A percentile compares a stretch with the other conserved stretches of the same genome.
These are phyloP conservation scores for Mixornis gularis DNA, from an alignment of 2,113 vertebrate species.

Conservation along the genomic window DNA sequence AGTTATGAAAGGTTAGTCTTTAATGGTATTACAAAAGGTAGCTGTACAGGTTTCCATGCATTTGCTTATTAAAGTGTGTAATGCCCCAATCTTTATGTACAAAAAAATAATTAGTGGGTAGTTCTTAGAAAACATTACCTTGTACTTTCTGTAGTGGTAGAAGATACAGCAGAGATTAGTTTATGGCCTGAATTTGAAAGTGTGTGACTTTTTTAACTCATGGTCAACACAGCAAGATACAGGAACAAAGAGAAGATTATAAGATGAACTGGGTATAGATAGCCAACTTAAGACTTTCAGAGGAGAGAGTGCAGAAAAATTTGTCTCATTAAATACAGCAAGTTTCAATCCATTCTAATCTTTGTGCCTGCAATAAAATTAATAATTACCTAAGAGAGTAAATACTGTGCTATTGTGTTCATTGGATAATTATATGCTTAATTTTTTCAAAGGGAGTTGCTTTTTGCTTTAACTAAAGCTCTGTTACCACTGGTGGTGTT, in stretches of 20 bases:
- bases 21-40: not conserved
- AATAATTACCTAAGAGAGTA: not conserved
- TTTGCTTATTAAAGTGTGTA: not conserved
- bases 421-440: not conserved
- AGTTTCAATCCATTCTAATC: not conserved
- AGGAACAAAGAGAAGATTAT: not conserved
- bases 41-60: not conserved
- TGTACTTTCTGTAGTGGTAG: not conserved
- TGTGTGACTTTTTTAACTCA: accelerated
- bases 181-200: not conserved
- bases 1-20: not conserved
- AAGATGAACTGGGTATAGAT: not conserved
- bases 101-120: not conserved
- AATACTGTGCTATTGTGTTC: not conserved
- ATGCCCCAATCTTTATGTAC: not conserved
- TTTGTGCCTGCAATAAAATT: not conserved
- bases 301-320: not conserved
- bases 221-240: not conserved
- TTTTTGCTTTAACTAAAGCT: not conserved
- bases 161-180: not conserved
- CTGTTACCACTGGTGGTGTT: not conserved
- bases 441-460: not conserved
- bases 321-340: not conserved
- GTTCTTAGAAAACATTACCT: not conserved
- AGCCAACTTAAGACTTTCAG: not conserved